Base-by-base conservation (phyloP, 2,888 invertebrate species). In the Megamerina dolium region DNA sequence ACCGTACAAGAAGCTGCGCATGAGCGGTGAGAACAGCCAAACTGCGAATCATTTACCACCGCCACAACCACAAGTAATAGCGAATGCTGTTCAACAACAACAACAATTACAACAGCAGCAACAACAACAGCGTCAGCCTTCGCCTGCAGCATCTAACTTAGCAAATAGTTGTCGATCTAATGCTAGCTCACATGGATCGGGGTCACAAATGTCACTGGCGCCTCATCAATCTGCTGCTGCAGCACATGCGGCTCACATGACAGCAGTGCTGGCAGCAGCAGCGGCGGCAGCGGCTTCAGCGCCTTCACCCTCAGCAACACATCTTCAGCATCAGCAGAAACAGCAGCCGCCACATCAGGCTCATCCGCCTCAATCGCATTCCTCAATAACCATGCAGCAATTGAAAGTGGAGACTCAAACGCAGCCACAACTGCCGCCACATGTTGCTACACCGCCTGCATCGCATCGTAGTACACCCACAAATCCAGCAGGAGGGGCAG, bases 371-470 rank as follows among this genome's bases (percentile, higher is more conserved):
- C 42, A 49, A 29, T 38, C 38, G 17, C 27, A 48, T 35, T 53
- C 56, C 40, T 55, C 55, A 49, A 47, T 52, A 48, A 48, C 55
- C 45, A 59, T 61, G 54, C 64, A 68, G 50, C 81, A 78, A 52
- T 74, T 83, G 54, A 77, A 82, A 64, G 80, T 84, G 53, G 84
- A 84, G 61, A 82, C 82, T 20, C 75, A 75, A 50, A n/a, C n/a
- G n/a, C 55, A 61, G 30, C 53, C 57, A 21, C 62, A 63, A 23
- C n/a, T n/a, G n/a, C 46, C 56, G 71, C 74, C 50, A 34, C 41
- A 54, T 32, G 44, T 50, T 16, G 48, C 49, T 6, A 53, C 55
- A 34, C 53, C 66, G 70, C 63, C 52, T 27, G 46, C n/a, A n/a
- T n/a, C 43, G 29, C 54, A 51, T 35, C 50, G 51, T 21, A 36